Evolutionary conservation across 2,888 invertebrate genomes (phyloP).

Genomic region (Melipona bicolor): DNA sequence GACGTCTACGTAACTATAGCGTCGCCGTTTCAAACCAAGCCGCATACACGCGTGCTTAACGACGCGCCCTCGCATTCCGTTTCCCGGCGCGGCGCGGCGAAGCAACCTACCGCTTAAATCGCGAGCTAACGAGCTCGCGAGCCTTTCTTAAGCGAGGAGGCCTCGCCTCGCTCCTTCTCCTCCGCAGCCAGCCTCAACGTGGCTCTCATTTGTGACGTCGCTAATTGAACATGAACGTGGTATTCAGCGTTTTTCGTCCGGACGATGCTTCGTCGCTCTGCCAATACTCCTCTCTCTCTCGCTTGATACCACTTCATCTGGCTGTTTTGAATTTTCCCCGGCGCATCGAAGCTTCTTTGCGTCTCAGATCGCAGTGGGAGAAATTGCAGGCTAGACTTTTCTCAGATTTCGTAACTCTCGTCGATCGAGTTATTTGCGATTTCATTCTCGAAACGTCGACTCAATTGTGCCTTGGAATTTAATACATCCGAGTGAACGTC

Average conservation of each 20-base stretch:
- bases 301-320: not conserved
- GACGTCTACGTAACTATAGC: constrained; percentile 14
- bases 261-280: not conserved
- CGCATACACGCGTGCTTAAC: constrained; percentile 26
- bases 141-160: constrained; percentile 30
- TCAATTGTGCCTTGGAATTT: too few relatives aligned
- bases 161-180: too few relatives aligned
- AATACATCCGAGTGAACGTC: not conserved
- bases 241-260: constrained; percentile 20
- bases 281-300: not conserved
- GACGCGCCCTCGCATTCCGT: constrained; percentile 27
- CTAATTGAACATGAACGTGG: constrained; percentile 54
- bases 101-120: constrained; percentile 36
- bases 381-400: not conserved
- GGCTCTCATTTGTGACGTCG: constrained; percentile 38
- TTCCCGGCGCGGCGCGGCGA: constrained; percentile 5
- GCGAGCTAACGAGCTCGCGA: constrained; percentile 50
- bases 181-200: not conserved
- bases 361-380: not conserved
- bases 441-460: too few relatives aligned
- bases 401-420: too few relatives aligned
- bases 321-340: not conserved
- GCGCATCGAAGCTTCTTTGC: not conserved
- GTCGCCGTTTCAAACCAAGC: constrained; percentile 24
- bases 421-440: too few relatives aligned